Percentiles rank a stretch among this genome's conserved stretches.
phyloP scores from a whole-genome alignment of 2,888 invertebrate species.

The Deroplatys truncata region DNA sequence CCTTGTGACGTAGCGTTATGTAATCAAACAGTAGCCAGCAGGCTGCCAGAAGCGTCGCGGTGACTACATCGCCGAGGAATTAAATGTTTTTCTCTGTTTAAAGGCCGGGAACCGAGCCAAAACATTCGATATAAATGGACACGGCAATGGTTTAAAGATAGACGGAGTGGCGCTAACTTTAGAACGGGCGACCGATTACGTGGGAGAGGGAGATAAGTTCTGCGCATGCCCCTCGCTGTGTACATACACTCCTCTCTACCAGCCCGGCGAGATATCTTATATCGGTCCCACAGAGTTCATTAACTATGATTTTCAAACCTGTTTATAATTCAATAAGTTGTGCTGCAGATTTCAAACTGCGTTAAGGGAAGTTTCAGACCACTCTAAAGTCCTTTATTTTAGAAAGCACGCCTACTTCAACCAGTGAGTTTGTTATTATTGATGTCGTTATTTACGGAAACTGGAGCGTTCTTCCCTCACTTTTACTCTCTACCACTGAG shows the following conservation, averaged over 20 bases:
- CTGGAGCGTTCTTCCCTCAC: too few species aligned
- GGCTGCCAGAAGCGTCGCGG: background rate
- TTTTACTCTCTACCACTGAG: too few species aligned
- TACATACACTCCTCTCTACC: background rate
- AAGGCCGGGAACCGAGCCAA: slow-evolving; percentile 5
- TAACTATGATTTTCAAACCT: too few species aligned
- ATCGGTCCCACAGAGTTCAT: too few species aligned
- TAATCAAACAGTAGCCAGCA: slow-evolving; percentile 16
- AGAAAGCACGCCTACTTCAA: too few species aligned
- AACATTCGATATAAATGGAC: background rate
- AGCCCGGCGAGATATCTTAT: too few species aligned
- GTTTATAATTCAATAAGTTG: too few species aligned
- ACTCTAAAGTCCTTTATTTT: too few species aligned
- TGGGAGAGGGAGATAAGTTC: background rate
- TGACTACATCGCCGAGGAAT: slow-evolving; percentile 24
- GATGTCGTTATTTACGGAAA: too few species aligned
- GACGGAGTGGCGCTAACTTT: background rate
- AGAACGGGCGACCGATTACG: background rate
- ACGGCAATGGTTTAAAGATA: background rate
- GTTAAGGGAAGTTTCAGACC: too few species aligned
- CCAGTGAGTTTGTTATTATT: too few species aligned
- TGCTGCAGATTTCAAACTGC: too few species aligned
- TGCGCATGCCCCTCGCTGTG: background rate
- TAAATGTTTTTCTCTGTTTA: background rate
- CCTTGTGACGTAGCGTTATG: slow-evolving; percentile 27